Evolutionary conservation across 2,113 vertebrate genomes (phyloP), one percentile per base, ranked within the genome.

Genomic region (Agapornis roseicollis): DNA sequence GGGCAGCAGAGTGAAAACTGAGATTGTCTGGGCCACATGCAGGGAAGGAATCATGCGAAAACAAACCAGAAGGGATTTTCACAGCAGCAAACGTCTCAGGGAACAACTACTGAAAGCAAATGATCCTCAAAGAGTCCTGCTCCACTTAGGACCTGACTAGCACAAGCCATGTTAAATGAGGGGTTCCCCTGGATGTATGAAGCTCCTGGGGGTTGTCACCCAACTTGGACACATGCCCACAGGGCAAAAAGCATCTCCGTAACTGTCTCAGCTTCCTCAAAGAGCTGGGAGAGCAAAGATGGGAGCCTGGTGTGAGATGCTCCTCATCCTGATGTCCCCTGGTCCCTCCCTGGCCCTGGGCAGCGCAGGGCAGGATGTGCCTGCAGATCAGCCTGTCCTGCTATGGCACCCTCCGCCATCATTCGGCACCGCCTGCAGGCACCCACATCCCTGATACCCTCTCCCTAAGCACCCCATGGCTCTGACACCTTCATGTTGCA

Each of bases 401-500:
- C 50, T n/a, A 1, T 2, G 19, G 77, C 41, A 87, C 19, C 76
- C 47, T n/a, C 44, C 27, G 28, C 65, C 58, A 13, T 3, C 52
- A 63, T 11, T 14, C 60, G 14, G 60, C 68, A 4, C 46, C 10
- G 20, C 72, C 50, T 44, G 56, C 14, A 27, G 86, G 33, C 31
- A 49, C 15, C 29, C 2, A 17, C 42, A 50, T 60, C 60, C 76
- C 71, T 2, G 4, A 9, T 1, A 69, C 0, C 71, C 80, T 12
- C 1, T 8, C 11, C 41, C 31, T 4, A 13, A 37, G 27, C 70
- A 15, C 53, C 66, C 56, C 61, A 16, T 0, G 5, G 10, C 55
- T 1, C 2, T 0, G 0, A 9, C 7, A 7, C 41, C 13, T 35
- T 5, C 80, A 4, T 0, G 7, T 25, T 13, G 31, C 58, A 25